Conservation (phyloP, 2,888 invertebrate genomes). For the Pseudanteris insignis region DNA sequence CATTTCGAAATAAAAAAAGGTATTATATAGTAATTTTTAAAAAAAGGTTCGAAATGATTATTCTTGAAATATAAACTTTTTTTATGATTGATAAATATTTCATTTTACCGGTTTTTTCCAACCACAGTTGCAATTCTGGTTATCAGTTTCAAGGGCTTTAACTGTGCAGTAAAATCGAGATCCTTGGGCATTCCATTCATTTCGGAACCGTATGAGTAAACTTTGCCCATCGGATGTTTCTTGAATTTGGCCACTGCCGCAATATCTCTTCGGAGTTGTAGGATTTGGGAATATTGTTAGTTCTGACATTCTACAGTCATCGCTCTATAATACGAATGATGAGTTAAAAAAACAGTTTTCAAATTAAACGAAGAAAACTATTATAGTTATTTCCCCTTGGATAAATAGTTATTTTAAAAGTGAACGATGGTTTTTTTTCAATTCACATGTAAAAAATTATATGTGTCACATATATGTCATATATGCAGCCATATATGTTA, state of each 20-base stretch:
- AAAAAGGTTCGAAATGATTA: too few species aligned
- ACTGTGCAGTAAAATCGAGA: conserved; percentile 69
- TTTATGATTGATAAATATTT: too few species aligned
- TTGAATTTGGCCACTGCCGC: conserved; percentile 14
- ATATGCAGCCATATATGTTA: neutral
- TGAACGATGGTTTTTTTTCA: too few species aligned
- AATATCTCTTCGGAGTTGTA: conserved; percentile 1
- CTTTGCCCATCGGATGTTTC: conserved; percentile 49
- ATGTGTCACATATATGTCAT: neutral
- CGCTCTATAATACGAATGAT: conserved; percentile 6
- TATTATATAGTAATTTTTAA: too few species aligned
- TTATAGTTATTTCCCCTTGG: too few species aligned
- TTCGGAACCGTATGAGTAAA: conserved; percentile 50
- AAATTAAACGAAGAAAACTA: too few species aligned
- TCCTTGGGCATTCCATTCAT: conserved; percentile 59
- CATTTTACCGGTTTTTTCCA: conserved; percentile 68
- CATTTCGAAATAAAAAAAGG: too few species aligned
- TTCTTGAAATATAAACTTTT: too few species aligned
- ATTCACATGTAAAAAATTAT: neutral
- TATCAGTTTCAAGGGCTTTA: conserved; percentile 1
- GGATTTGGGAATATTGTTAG: conserved; percentile 12
- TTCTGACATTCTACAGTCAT: conserved; percentile 7
- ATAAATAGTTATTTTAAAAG: too few species aligned
- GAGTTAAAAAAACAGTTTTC: too few species aligned
- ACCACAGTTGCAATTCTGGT: conserved; percentile 69